Base-by-base conservation (phyloP, 2,113 vertebrate species). In the Fulica atra region DNA sequence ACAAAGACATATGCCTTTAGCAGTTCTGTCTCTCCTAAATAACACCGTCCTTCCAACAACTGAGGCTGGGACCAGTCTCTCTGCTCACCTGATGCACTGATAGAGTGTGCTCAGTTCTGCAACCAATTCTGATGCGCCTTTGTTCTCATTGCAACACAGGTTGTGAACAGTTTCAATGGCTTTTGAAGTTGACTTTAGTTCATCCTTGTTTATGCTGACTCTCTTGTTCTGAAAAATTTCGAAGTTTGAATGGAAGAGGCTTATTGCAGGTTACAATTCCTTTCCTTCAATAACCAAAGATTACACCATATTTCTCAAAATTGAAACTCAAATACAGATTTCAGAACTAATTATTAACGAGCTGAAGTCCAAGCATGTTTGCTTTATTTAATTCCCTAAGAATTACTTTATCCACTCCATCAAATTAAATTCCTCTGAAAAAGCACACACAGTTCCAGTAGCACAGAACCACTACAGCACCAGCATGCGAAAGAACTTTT, bases 71-170 rank as follows among this genome's bases (percentile, higher is more conserved):
- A 61, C 42, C 35, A 57, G 76, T 10, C 38, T 6, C 19, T 25
- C 20, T 50, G 61, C 97, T 93, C 94, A 98, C 98, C 98, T 95
- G 86, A 98, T 98, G 69, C 99, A 99, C 97, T 99, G 99, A 89
- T 99, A 99, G 14, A 99, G 98, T 2, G 99, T 99, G 72, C 99
- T 98, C 57, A 99, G 98, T 69, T 99, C 99, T 11, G 99, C 99
- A 88, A 99, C 99, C 63, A 99, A 96, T 81, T 99, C 99, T 0
- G 99, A 99, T 2, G 99, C 99, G 16, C 99, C 99, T 96, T 99
- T 99, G 98, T 99, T 99, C 96, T 99, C 99, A 9, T 99, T 99
- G 96, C 99, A 99, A 93, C 99, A 99, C 72, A 99, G 96, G 76
- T 98, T 99, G 96, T 99, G 99, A 29, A 99, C 99, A 0, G 99